Evolutionary conservation across 2,113 vertebrate species (phyloP), one percentile per base, ranked within the genome.

Genomic region (Chauna torquata): DNA sequence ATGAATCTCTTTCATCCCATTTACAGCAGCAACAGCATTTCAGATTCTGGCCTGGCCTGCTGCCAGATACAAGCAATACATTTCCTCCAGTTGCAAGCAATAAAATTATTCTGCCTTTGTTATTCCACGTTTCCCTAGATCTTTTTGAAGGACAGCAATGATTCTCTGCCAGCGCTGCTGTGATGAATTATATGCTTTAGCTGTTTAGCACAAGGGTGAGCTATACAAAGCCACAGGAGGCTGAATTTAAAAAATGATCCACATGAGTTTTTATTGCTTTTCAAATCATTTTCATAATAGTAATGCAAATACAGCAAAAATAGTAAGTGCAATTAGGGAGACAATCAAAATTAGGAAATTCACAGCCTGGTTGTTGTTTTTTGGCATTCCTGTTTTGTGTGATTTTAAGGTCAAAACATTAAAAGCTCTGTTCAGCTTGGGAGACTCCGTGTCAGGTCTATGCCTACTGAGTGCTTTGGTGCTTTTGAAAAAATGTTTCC

Each of bases 111-210:
- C 86, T 0, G 3, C 80, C 94, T 97, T 96, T 96, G 94, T 96
- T 91, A 92, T 87, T 92, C 82, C 1, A 10, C 72, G 28, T 86
- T 94, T 92, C 92, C 55, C 83, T 92, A 88, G 91, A 91, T 94
- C 92, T 92, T 76, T 96, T 69, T 97, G 94, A 97, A 96, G 96
- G 97, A 92, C 92, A 94, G 78, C 91, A 92, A 24, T 92, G 86
- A 96, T 84, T 89, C 88, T 86, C 68, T 68, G 92, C 92, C 95
- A 91, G 74, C 1, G 0, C 5, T 54, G 44, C 61, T 49, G 55
- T 84, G 83, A 94, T 94, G 91, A 95, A 96, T 96, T 95, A 85
- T 50, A 75, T 57, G 86, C 88, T 94, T 86, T 94, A 13, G 4
- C 80, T 94, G 47, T 79, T 96, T 42, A 91, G 83, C 86, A 95